Conservation (phyloP, 2,113 vertebrate species). For the Hipposideros armiger region DNA sequence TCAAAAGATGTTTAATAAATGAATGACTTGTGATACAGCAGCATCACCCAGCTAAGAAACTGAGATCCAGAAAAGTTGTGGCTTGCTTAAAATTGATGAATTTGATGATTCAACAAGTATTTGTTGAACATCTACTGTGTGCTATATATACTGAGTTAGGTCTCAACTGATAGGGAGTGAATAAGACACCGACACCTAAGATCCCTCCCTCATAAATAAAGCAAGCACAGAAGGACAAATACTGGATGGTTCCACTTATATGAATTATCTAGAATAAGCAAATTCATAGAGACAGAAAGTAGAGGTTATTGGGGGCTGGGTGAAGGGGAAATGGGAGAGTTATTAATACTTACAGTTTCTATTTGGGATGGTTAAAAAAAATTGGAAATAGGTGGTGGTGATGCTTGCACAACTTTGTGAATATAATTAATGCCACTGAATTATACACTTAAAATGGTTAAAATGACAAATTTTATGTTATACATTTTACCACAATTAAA, state of each 20-base stretch:
- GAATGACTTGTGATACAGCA: neutral
- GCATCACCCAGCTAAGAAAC: neutral
- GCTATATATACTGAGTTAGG: neutral
- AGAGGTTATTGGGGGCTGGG: neutral
- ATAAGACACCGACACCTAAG: neutral
- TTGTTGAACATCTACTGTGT: neutral
- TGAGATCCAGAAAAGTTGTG: neutral
- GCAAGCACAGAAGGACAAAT: neutral
- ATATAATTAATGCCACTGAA: neutral
- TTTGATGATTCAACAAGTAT: neutral
- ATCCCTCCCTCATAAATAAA: neutral
- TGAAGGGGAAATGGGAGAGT: neutral
- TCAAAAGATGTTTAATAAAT: neutral
- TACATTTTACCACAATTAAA: neutral
- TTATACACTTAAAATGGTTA: constrained; percentile 16
- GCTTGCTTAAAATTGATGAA: neutral
- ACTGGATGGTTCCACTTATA: neutral
- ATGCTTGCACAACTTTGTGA: neutral
- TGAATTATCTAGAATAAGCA: neutral
- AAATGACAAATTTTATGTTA: neutral
- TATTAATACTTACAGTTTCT: neutral
- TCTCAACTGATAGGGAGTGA: neutral
- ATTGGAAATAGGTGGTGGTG: neutral
- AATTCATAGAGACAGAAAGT: neutral
- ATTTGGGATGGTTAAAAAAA: neutral